Evolutionary conservation across 2,797 vertebrate genomes (phyloP), one percentile per base, ranked within the genome.

Genomic region (Brotula barbata): DNA sequence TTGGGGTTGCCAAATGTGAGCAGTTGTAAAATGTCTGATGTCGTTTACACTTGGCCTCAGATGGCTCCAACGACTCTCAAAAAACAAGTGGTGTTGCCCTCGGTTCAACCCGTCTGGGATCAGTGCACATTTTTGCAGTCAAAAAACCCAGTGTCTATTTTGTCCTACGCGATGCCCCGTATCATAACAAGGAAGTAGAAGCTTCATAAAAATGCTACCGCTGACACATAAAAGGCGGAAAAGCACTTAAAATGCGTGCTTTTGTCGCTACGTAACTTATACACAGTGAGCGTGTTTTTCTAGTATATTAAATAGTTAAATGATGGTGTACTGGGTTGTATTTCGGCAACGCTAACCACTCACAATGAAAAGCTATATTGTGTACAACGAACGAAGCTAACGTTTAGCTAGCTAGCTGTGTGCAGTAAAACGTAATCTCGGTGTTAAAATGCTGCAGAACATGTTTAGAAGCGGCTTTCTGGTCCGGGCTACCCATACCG

Each of bases 401-500:
- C 2, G 9, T 53, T 31, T 58, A 47, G 2, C 36, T 45, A 20
- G 45, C 52, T 37, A 7, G n/a, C 40, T 19, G 40, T 4, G 10
- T 42, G 3, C 3, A 28, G 7, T 3, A 28, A 28, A 3, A 28
- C 1, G 3, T 3, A 3, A 5, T 15, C 34, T 36, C 34, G 13
- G 13, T 40, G 14, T 6, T 21, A 52, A 57, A 59, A 88, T 84
- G 83, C 70, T 57, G 0, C 64, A 71, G 34, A 88, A 75, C 49
- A 15, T 91, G 77, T 91, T 93, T 46, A 87, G 88, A 33, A 77
- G 84, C 22, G 93, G 93, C 7, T 87, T 92, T 50, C 74, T 93
- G 64, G 92, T 93, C 12, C 86, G 95, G 57, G 90, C 85, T 3
- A 61, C 85, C 1, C 93, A 96, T 82, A 86, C 93, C 0, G 76